Percentiles rank a stretch among this genome's conserved stretches.
Conservation (phyloP, 2,797 vertebrate genomes). For the Leptodactylus fallax region DNA sequence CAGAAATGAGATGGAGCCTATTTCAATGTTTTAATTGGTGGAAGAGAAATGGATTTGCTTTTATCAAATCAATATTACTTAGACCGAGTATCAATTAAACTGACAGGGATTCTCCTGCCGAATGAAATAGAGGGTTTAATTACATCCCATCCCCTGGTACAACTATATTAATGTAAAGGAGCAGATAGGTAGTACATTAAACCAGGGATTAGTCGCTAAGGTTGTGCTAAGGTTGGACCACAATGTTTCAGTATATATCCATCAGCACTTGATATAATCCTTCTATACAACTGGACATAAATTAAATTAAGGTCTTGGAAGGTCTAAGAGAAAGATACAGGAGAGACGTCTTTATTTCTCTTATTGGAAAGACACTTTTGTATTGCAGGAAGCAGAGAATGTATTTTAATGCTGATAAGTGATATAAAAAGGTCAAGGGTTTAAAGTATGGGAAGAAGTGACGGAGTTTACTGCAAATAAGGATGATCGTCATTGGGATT, state of each 20-base stretch:
- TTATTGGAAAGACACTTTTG: slow-evolving; percentile 22
- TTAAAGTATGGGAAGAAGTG: neutral
- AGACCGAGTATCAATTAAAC: slow-evolving; percentile 78
- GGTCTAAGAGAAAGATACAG: slow-evolving; percentile 15
- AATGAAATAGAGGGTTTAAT: slow-evolving; percentile 74
- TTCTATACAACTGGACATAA: slow-evolving; percentile 38
- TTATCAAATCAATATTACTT: slow-evolving; percentile 81
- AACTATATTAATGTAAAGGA: slow-evolving; percentile 60
- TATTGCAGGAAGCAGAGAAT: slow-evolving; percentile 13
- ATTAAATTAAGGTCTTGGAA: slow-evolving; percentile 32
- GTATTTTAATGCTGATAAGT: neutral
- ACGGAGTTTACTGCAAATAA: neutral
- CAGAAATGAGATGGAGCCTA: slow-evolving; percentile 70
- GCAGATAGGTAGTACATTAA: slow-evolving; percentile 50
- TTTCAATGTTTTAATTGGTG: slow-evolving; percentile 80
- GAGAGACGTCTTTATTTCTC: slow-evolving; percentile 24
- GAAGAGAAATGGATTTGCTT: slow-evolving; percentile 77
- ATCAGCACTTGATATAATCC: slow-evolving; percentile 29
- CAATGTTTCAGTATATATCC: slow-evolving; percentile 37
- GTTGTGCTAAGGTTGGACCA: slow-evolving; percentile 38
- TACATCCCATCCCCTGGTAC: slow-evolving; percentile 73
- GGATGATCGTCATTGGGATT: neutral
- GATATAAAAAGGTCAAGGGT: neutral
- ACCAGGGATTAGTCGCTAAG: slow-evolving; percentile 26
- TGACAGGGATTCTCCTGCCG: slow-evolving; percentile 71